These are phyloP conservation scores for Epinephelus fuscoguttatus DNA, from an alignment of 2,113 vertebrate genomes.

Conservation along the genomic window DNA sequence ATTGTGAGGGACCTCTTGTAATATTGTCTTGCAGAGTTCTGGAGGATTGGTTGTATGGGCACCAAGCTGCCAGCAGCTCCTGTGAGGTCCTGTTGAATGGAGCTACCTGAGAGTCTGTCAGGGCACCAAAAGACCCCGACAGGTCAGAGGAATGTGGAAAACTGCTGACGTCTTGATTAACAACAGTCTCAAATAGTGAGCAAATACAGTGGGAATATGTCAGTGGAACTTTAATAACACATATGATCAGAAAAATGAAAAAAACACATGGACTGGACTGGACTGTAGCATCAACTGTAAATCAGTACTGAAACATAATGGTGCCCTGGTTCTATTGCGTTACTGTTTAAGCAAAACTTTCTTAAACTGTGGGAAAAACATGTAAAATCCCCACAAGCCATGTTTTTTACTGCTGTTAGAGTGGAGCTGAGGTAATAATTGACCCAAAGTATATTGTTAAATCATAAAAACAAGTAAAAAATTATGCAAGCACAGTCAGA, in stretches of 20 bases:
- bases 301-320: not conserved
- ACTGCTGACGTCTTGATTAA: slow-evolving; percentile 10
- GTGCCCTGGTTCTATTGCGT: not conserved
- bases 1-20: slow-evolving; percentile 59
- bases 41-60: slow-evolving; percentile 39
- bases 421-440: too few relatives aligned
- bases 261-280: not conserved
- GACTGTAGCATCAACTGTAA: not conserved
- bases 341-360: not conserved
- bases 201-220: not conserved
- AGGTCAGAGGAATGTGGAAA: slow-evolving; percentile 34
- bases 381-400: too few relatives aligned
- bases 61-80: slow-evolving; percentile 47
- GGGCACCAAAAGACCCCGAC: slow-evolving; percentile 15
- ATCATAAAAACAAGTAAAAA: not conserved
- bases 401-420: not conserved
- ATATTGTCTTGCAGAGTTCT: slow-evolving; percentile 61
- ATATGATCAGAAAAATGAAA: not conserved
- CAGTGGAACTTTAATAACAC: not conserved
- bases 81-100: slow-evolving; percentile 57
- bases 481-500: not conserved
- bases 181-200: not conserved
- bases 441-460: not conserved
- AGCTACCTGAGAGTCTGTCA: slow-evolving; percentile 21
- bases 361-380: not conserved